A percentile compares a stretch with the other conserved stretches of the same genome.
phyloP scores from a whole-genome alignment of 2,888 invertebrate genomes.

The Eucera pruinosa region DNA sequence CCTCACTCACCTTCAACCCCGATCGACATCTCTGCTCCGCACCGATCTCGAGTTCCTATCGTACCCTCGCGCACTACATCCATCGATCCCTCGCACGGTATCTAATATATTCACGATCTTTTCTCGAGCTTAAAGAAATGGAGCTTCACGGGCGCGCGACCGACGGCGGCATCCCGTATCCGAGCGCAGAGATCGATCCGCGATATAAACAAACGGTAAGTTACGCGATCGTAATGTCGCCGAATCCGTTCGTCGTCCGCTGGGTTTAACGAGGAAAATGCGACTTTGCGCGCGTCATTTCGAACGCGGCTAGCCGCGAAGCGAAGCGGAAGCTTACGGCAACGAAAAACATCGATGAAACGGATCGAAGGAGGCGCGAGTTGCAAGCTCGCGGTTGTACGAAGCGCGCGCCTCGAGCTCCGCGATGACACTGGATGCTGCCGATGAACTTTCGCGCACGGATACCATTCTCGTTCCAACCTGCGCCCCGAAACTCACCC shows the following conservation, averaged over 20 bases:
- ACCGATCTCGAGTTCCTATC: constrained; percentile 31
- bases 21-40: constrained; percentile 20
- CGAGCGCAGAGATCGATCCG: neutral
- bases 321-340: neutral
- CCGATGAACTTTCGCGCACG: constrained; percentile 74
- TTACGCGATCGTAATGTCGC: neutral
- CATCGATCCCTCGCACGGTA: constrained; percentile 27
- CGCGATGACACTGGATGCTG: constrained; percentile 80
- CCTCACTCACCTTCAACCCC: constrained; percentile 21
- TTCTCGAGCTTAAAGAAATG: neutral
- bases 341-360: constrained; percentile 19
- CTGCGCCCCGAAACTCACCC: constrained; percentile 51
- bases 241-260: too few relatives aligned
- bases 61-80: constrained; percentile 48
- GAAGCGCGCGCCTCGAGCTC: constrained; percentile 78
- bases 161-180: constrained; percentile 11
- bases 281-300: too few relatives aligned
- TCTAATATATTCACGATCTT: constrained; percentile 4
- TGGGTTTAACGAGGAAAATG: too few relatives aligned
- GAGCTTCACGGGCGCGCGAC: neutral
- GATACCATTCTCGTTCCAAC: constrained; percentile 60
- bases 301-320: too few relatives aligned
- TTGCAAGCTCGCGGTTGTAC: constrained; percentile 23
- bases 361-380: constrained; percentile 4
- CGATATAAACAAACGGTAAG: neutral